Evolutionary conservation across 2,888 invertebrate genomes (phyloP).

Genomic region (Imbricaverruca yamaguchii): DNA sequence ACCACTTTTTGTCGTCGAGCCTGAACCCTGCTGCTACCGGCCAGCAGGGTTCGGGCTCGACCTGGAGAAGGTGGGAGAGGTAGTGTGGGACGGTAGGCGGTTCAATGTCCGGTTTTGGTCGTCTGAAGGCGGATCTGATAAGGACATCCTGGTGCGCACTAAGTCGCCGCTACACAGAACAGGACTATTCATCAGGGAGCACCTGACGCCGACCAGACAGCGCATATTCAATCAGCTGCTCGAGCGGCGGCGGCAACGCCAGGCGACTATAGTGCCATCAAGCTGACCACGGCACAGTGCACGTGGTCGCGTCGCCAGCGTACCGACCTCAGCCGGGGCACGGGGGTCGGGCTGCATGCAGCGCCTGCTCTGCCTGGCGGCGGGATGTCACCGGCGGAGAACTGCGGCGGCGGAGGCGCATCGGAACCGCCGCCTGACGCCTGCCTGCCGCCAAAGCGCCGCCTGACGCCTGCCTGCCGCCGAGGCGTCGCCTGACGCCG

Average conservation of each 20-base stretch:
- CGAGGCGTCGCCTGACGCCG: no score
- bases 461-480: no score
- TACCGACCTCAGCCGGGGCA: no score
- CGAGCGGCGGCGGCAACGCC: neutral
- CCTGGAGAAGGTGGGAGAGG: neutral
- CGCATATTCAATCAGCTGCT: neutral
- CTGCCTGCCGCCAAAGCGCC: no score
- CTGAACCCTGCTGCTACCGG: no score
- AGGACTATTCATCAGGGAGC: neutral
- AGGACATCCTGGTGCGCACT: neutral
- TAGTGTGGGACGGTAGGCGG: neutral
- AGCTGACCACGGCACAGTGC: neutral
- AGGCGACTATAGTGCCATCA: neutral
- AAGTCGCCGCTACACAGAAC: neutral
- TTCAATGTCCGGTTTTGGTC: neutral
- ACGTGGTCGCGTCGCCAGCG: neutral
- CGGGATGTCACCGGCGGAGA: no score
- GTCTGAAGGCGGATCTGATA: neutral
- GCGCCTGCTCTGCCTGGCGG: no score
- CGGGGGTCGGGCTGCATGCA: no score
- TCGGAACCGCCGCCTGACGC: no score
- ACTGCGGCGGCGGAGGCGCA: no score
- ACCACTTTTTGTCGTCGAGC: no score
- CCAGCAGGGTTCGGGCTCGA: no score
- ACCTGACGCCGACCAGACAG: neutral